Percentiles rank a stretch among this genome's conserved stretches.
Evolutionary conservation across 2,888 invertebrate genomes (phyloP).

Genomic region (Strigamia transsilvanica): DNA sequence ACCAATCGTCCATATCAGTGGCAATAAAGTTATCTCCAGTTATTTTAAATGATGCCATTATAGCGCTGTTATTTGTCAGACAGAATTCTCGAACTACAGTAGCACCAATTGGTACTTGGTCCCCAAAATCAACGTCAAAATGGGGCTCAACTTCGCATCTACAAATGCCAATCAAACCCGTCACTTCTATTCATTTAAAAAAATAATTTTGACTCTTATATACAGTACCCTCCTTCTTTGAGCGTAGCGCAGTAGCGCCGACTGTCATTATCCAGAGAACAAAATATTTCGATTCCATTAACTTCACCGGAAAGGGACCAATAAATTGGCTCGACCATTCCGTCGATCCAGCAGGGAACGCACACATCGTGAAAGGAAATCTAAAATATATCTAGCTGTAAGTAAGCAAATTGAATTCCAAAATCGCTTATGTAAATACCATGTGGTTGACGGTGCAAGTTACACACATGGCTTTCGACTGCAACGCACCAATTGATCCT

Average conservation of each 20-base stretch:
- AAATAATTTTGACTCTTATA: background rate
- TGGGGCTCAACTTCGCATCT: background rate
- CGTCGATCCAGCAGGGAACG: conserved; percentile 39
- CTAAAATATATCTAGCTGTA: background rate
- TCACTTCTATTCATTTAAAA: background rate
- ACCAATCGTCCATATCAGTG: background rate
- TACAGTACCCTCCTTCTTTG: background rate
- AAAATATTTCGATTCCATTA: conserved; percentile 15
- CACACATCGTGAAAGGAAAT: conserved; percentile 37
- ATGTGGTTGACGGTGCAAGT: background rate
- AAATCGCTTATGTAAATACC: background rate
- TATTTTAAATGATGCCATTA: background rate
- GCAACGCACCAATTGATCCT: background rate
- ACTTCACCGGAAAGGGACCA: conserved; percentile 50
- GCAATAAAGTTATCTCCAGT: background rate
- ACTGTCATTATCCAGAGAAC: background rate
- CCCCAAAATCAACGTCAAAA: background rate
- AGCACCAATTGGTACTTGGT: background rate
- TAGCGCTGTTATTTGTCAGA: conserved; percentile 8
- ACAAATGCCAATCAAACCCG: background rate
- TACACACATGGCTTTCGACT: background rate
- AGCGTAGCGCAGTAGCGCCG: background rate
- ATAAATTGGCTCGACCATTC: conserved; percentile 15
- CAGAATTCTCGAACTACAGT: background rate
- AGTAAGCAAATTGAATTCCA: background rate